These are phyloP conservation scores for Megathymus violae DNA, from an alignment of 1,140 invertebrate species.

Conservation along the genomic window DNA sequence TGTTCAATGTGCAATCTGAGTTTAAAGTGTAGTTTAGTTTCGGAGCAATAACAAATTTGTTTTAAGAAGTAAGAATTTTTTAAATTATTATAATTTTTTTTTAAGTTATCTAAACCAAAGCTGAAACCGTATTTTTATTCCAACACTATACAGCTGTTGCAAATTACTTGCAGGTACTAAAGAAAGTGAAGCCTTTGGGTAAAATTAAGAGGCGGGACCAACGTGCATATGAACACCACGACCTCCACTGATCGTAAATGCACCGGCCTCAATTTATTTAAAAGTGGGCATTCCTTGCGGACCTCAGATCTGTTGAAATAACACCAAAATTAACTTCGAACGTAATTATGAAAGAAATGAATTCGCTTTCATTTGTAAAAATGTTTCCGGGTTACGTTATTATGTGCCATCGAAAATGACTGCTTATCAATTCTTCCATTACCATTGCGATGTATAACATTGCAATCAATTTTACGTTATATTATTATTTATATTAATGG, in stretches of 20 bases:
- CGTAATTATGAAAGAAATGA: constrained; percentile 15
- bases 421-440: constrained; percentile 10
- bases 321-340: constrained; percentile 34
- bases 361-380: constrained; percentile 22
- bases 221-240: constrained; percentile 23
- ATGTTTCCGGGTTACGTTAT: constrained; percentile 24
- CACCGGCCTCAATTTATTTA: constrained; percentile 48
- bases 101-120: too few relatives aligned
- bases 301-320: constrained; percentile 31
- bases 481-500: constrained; percentile 39
- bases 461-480: constrained; percentile 18
- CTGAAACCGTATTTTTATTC: neutral
- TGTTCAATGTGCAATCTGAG: too few relatives aligned
- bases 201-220: constrained; percentile 56
- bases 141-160: constrained; percentile 56
- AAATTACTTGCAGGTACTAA: constrained; percentile 68
- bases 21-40: too few relatives aligned
- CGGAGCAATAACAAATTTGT: too few relatives aligned
- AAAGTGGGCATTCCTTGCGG: constrained; percentile 42
- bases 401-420: constrained; percentile 5
- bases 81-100: too few relatives aligned
- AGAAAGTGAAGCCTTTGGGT: constrained; percentile 66
- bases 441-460: neutral
- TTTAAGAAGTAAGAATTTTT: too few relatives aligned
- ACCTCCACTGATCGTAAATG: constrained; percentile 42